A percentile compares a stretch with the other conserved stretches of the same genome.
Evolutionary conservation across 2,888 invertebrate species (phyloP).

Genomic region (Nomada ferruginata): DNA sequence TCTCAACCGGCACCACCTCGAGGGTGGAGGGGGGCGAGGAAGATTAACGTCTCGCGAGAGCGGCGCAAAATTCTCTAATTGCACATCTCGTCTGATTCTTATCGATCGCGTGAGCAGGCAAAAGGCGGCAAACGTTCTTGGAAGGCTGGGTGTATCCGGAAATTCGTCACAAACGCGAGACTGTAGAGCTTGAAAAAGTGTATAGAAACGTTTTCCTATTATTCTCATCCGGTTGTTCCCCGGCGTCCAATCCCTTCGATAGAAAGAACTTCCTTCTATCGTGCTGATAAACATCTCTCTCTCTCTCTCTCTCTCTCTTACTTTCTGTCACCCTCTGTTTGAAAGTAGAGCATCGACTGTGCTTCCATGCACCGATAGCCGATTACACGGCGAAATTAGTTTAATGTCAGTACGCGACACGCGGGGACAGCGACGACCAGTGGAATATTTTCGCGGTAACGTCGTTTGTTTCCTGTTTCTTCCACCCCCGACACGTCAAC

Average conservation of each 20-base stretch:
- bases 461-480: slow-evolving; percentile 23
- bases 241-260: background rate
- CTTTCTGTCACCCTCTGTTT: background rate
- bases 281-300: slow-evolving; percentile 10
- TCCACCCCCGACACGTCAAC: background rate
- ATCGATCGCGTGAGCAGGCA: slow-evolving; percentile 8
- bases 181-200: background rate
- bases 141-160: background rate
- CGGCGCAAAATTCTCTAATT: slow-evolving; percentile 18
- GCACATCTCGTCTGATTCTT: slow-evolving; percentile 38
- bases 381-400: slow-evolving; percentile 43
- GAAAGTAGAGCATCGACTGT: slow-evolving; percentile 21
- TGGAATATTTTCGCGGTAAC: background rate
- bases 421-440: background rate
- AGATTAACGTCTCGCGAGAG: slow-evolving; percentile 10
- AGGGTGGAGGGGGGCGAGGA: background rate
- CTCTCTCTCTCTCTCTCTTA: background rate
- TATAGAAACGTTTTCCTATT: slow-evolving; percentile 5
- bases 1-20: background rate
- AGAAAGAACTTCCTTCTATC: slow-evolving; percentile 9
- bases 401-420: slow-evolving; percentile 18
- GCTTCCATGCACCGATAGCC: background rate
- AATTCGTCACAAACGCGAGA: slow-evolving; percentile 1
- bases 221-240: slow-evolving; percentile 16
- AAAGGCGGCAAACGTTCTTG: background rate